These are phyloP conservation scores for Mizuhopecten yessoensis DNA, from an alignment of 1,140 invertebrate species.

Conservation along the genomic window DNA sequence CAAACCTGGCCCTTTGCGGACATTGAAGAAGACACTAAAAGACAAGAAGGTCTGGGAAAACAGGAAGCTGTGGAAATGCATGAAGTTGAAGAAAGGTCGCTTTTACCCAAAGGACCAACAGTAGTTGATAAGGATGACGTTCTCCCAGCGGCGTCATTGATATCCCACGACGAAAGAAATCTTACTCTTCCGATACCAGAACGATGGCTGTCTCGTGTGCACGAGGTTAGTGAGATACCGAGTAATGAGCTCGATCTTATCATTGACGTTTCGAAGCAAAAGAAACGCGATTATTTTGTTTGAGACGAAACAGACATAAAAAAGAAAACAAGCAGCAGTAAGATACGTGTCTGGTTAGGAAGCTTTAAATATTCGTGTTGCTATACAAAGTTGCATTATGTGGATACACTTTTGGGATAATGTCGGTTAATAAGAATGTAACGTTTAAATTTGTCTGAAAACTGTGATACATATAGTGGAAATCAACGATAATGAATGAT, in stretches of 20 bases:
- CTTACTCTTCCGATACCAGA: neutral
- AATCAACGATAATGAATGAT: too few relatives aligned
- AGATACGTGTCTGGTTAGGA: too few relatives aligned
- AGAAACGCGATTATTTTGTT: neutral
- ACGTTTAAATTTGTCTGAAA: too few relatives aligned
- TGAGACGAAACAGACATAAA: neutral
- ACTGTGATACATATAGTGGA: too few relatives aligned
- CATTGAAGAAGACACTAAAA: slow-evolving; percentile 41
- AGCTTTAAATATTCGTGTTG: too few relatives aligned
- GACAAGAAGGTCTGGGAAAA: neutral
- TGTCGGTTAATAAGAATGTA: too few relatives aligned
- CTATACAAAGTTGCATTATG: too few relatives aligned
- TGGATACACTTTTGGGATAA: too few relatives aligned
- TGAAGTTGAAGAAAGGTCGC: neutral
- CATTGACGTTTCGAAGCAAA: neutral
- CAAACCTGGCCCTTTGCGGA: slow-evolving; percentile 75
- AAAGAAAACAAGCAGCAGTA: neutral
- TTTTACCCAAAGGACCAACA: neutral
- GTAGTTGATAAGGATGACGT: neutral
- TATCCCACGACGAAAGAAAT: neutral
- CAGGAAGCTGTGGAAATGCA: neutral
- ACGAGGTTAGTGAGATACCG: neutral
- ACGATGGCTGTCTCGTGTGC: neutral
- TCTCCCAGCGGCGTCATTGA: neutral
- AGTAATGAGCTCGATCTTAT: neutral